Percentiles rank a stretch among this genome's conserved stretches.
These are phyloP conservation scores for Drosophila neocordata DNA, from an alignment of 1,140 invertebrate genomes.

Conservation along the genomic window DNA sequence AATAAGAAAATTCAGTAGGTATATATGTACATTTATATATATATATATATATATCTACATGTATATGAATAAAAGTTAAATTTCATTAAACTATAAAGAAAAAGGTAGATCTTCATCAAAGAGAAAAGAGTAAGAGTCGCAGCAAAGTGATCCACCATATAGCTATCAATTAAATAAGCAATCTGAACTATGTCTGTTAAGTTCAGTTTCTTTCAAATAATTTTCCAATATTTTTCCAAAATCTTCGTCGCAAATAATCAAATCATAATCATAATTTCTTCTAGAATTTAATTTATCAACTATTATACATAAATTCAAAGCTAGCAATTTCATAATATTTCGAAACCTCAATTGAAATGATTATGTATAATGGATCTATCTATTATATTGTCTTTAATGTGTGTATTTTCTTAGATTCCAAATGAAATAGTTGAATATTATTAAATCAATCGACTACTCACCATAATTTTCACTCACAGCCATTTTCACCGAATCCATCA, in stretches of 20 bases:
- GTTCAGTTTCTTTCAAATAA: no score
- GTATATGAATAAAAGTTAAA: conserved; percentile 53
- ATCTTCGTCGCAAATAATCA: no score
- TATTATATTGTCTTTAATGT: no score
- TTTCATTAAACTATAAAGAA: conserved; percentile 72
- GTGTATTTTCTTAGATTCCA: background rate
- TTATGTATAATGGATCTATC: no score
- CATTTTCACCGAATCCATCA: conserved; percentile 83
- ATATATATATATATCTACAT: background rate
- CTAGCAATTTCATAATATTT: no score
- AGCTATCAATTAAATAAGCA: conserved; percentile 4
- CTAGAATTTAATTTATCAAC: no score
- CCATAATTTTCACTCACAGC: conserved; percentile 85
- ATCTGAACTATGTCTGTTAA: no score
- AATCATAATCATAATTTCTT: no score
- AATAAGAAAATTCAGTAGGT: conserved; percentile 77
- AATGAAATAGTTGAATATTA: conserved; percentile 6
- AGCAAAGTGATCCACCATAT: background rate
- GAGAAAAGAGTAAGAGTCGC: conserved; percentile 18
- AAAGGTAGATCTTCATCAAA: conserved; percentile 43
- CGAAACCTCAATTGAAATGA: no score
- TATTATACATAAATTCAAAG: no score
- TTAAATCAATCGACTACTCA: conserved; percentile 81
- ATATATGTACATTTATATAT: background rate
- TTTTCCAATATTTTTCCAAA: no score